Base-by-base conservation (phyloP, 1,140 invertebrate genomes). In the Pristionchus pacificus region DNA sequence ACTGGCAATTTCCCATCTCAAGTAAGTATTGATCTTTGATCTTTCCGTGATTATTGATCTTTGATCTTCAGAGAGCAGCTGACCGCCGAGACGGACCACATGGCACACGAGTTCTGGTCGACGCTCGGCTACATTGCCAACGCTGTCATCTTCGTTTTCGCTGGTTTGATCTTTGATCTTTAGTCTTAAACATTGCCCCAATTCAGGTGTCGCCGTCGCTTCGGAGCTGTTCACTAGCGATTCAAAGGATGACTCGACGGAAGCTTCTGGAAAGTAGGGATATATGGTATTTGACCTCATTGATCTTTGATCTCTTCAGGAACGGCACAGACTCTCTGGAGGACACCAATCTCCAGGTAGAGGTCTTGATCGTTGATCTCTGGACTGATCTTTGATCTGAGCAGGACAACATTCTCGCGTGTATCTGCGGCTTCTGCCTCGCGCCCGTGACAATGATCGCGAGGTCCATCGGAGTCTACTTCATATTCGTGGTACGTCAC, bases 71-170 rank as follows among this genome's bases (percentile, higher is more conserved):
- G 60, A 30, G 65, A 66, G 14, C n/a, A 13, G 19, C 29, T 70
- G 30, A 10, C n/a, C 13, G 65, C 69, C 13, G 62, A 63, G 2
- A 70, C 69, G 3, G 6, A 13, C 13, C 30, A 71, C 33, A 24
- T 25, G 27, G 32, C 31, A 24, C 65, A 70, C 14, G 24, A 70
- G 25, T n/a, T 67, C 3, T 70, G 69, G 69, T 6, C 38, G 61
- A 27, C 28, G 13, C 62, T 67, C 3, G 69, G 67, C 28, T 70
- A 70, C 69, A 70, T 29, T 32, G 66, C 67, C 3, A 70, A 70
- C 69, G 28, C 30, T 30, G 38, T 70, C 67, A 70, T 70, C 61
- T 70, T 70, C 69, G 65, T 70, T 25, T 55, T 70, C 25, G 30
- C 25, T 2, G 69, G 69, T 25, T 65, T 33, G 31, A 24, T 70